Evolutionary conservation across 2,113 vertebrate species (phyloP).

Genomic region (Murina feae): DNA sequence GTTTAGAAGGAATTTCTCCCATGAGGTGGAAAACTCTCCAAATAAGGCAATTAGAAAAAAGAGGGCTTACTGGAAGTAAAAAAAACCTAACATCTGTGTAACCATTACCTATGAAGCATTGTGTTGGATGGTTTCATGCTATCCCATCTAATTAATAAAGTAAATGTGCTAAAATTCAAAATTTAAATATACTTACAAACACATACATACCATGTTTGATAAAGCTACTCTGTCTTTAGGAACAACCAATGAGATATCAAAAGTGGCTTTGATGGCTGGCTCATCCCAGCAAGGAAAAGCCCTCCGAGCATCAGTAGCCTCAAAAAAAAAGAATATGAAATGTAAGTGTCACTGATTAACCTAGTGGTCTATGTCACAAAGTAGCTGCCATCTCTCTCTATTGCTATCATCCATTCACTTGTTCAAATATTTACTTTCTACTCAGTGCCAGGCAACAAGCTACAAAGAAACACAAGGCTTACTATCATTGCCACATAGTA

Average conservation of each 20-base stretch:
- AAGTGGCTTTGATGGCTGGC: slow-evolving; percentile 98
- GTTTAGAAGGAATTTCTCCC: slow-evolving; percentile 6
- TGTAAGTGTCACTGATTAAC: slow-evolving; percentile 26
- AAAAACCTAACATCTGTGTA: neutral
- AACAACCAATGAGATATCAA: slow-evolving; percentile 96
- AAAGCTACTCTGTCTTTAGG: slow-evolving; percentile 97
- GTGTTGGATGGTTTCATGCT: neutral
- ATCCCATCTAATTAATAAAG: neutral
- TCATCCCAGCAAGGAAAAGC: slow-evolving; percentile 99
- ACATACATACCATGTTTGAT: slow-evolving; percentile 95
- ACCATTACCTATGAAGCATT: neutral
- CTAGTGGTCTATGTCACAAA: slow-evolving; percentile 15
- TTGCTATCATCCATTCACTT: neutral
- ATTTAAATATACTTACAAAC: slow-evolving; percentile 19
- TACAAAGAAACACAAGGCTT: neutral
- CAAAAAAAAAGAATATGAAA: slow-evolving; percentile 66
- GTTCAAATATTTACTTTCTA: slow-evolving; percentile 20
- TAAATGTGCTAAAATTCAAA: neutral
- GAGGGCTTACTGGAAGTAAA: slow-evolving; percentile 11
- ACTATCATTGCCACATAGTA: neutral
- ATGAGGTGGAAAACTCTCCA: neutral
- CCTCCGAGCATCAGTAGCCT: slow-evolving; percentile 98
- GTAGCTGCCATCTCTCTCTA: neutral
- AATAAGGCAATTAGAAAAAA: slow-evolving; percentile 27
- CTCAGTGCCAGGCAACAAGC: neutral